Percentiles rank a stretch among this genome's conserved stretches.
Evolutionary conservation across 1,140 invertebrate genomes (phyloP).

Genomic region (Papilio machaon): DNA sequence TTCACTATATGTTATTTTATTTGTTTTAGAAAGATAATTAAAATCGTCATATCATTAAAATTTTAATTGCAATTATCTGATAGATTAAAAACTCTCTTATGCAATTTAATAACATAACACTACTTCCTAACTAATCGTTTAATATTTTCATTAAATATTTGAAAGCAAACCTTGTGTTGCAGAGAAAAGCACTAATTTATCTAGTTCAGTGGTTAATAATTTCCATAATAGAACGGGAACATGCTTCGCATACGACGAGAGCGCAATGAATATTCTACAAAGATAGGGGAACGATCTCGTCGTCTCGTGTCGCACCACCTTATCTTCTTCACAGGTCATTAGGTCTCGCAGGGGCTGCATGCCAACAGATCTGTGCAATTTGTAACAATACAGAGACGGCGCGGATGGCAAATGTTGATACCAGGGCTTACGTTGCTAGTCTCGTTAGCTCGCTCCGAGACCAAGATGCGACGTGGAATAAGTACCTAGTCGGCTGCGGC

Average conservation of each 20-base stretch:
- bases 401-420: conserved; percentile 70
- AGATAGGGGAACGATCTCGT: conserved; percentile 73
- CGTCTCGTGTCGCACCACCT: conserved; percentile 69
- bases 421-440: conserved; percentile 65
- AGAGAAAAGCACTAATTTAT: conserved; percentile 3
- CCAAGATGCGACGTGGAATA: conserved; percentile 61
- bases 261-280: conserved; percentile 61
- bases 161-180: no score
- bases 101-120: background rate
- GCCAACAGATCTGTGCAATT: conserved; percentile 76
- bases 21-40: conserved; percentile 4
- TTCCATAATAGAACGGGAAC: background rate
- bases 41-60: background rate
- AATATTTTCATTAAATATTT: background rate
- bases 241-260: conserved; percentile 44
- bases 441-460: conserved; percentile 60
- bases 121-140: background rate
- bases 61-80: background rate
- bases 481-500: conserved; percentile 58
- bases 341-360: conserved; percentile 67
- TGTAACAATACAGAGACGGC: conserved; percentile 77
- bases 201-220: background rate
- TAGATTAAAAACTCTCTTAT: background rate
- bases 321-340: conserved; percentile 82
- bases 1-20: conserved; percentile 45